Evolutionary conservation across 2,113 vertebrate species (phyloP).

Genomic region (Zootoca vivipara): DNA sequence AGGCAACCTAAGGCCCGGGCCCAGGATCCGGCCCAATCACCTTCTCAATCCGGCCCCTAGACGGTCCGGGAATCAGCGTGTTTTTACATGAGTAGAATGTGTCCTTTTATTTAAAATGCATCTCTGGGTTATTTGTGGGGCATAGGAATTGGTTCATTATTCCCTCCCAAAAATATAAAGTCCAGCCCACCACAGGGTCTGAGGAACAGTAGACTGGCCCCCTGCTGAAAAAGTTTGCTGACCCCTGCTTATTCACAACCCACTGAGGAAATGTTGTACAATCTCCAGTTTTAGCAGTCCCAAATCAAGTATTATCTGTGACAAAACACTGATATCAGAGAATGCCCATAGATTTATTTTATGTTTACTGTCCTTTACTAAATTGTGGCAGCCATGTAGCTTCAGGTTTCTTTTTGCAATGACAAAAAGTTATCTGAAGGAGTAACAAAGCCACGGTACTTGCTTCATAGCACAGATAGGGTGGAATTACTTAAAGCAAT

Average conservation of each 20-base stretch:
- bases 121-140: too few species aligned
- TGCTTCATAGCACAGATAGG: neutral
- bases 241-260: neutral
- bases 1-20: too few species aligned
- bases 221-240: too few species aligned
- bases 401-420: neutral
- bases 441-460: neutral
- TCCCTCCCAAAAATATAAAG: too few species aligned
- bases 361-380: neutral
- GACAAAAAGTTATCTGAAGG: neutral
- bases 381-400: neutral
- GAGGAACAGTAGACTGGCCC: too few species aligned
- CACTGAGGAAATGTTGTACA: neutral
- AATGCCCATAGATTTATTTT: neutral
- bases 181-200: too few species aligned
- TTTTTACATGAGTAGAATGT: too few species aligned
- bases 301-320: neutral
- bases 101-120: too few species aligned
- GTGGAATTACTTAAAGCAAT: constrained; percentile 23
- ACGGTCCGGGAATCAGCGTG: too few species aligned
- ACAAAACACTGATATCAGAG: neutral
- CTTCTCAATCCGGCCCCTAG: too few species aligned
- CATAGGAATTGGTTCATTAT: too few species aligned
- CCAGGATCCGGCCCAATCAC: too few species aligned
- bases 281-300: neutral